Evolutionary conservation across 2,888 invertebrate species (phyloP).

Genomic region (Ecliptopera silaceata): DNA sequence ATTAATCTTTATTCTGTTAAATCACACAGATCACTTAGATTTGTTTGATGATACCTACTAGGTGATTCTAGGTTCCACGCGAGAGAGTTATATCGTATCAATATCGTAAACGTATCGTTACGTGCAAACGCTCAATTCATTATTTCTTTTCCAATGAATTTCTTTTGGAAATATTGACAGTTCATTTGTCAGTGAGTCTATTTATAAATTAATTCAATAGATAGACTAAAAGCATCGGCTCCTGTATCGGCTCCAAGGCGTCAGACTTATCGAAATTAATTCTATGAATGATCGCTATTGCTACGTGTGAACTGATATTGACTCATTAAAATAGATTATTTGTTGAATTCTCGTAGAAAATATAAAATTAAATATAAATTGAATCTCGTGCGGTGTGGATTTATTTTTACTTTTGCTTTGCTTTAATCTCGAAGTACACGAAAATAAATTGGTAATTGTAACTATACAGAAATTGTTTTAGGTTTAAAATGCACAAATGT

Average conservation of each 20-base stretch:
- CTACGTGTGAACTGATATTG: slow-evolving; percentile 57
- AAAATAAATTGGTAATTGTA: no score
- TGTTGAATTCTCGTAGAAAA: slow-evolving; percentile 34
- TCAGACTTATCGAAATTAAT: slow-evolving; percentile 77
- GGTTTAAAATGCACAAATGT: no score
- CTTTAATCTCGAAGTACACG: no score
- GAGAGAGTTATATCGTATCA: no score
- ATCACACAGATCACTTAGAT: no score
- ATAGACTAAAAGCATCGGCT: slow-evolving; percentile 77
- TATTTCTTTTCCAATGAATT: slow-evolving; percentile 32
- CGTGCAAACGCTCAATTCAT: slow-evolving; percentile 6
- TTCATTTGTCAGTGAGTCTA: slow-evolving; percentile 67
- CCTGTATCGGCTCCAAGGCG: slow-evolving; percentile 70
- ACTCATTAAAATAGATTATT: slow-evolving; percentile 46
- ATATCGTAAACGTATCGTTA: no score
- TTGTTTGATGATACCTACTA: no score
- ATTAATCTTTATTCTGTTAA: no score
- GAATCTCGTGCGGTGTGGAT: not conserved
- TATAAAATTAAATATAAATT: not conserved
- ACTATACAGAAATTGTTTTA: no score
- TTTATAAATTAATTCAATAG: slow-evolving; percentile 65
- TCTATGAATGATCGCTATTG: slow-evolving; percentile 71
- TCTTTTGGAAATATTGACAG: slow-evolving; percentile 50
- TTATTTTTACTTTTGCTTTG: no score
- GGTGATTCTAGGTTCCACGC: no score